phyloP scores from a whole-genome alignment of 2,797 vertebrate species.

The Centropyge bicolor region DNA sequence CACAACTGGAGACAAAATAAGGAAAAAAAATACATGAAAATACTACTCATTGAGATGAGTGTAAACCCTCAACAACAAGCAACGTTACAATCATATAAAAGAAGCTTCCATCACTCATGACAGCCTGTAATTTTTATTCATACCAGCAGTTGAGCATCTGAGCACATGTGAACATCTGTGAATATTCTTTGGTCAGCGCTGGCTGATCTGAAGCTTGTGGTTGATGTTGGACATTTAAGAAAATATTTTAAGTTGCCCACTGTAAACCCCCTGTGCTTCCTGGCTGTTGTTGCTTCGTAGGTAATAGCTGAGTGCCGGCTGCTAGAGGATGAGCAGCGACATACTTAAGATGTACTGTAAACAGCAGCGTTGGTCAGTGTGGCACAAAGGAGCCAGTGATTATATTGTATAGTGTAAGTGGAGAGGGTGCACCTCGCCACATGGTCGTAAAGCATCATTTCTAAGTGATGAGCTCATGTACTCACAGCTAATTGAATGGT shows the following conservation, averaged over 20 bases:
- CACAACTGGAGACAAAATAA: constrained; percentile 3
- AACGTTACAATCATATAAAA: constrained; percentile 22
- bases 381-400: constrained; percentile 58
- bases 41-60: constrained; percentile 10
- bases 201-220: constrained; percentile 30
- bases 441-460: constrained; percentile 50
- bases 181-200: constrained; percentile 30
- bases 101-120: constrained; percentile 31
- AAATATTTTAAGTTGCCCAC: constrained; percentile 21
- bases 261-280: constrained; percentile 1
- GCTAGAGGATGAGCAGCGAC: constrained; percentile 3
- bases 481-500: constrained; percentile 38
- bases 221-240: constrained; percentile 24
- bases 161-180: constrained; percentile 8
- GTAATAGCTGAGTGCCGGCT: neutral
- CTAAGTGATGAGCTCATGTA: constrained; percentile 56
- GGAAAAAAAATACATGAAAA: neutral
- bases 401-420: constrained; percentile 40
- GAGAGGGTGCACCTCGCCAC: constrained; percentile 36
- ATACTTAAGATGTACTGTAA: constrained; percentile 28
- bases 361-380: constrained; percentile 28
- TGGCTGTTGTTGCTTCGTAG: neutral
- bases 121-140: constrained; percentile 30
- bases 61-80: constrained; percentile 31
- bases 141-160: constrained; percentile 7